phyloP scores from a whole-genome alignment of 2,113 vertebrate species.

The Chelonoidis abingdonii region DNA sequence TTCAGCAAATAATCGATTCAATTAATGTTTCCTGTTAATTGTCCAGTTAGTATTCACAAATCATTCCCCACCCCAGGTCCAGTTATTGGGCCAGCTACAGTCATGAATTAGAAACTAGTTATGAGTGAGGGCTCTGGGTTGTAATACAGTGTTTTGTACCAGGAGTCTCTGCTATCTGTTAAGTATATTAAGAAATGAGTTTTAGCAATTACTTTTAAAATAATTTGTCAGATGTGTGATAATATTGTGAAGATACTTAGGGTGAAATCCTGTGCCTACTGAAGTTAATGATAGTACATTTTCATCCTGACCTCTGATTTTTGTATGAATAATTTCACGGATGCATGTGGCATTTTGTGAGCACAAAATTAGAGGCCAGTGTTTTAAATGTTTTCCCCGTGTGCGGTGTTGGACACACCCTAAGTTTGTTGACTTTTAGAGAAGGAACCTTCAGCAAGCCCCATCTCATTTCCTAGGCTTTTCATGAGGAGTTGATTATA shows the following conservation, averaged over 20 bases:
- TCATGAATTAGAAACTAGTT: neutral
- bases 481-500: neutral
- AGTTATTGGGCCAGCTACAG: neutral
- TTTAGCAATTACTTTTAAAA: neutral
- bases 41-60: neutral
- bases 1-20: fast-evolving
- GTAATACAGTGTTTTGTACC: neutral
- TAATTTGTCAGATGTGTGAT: neutral
- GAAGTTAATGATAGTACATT: neutral
- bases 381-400: no score
- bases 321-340: no score
- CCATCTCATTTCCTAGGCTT: no score
- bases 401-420: neutral
- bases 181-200: neutral
- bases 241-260: neutral
- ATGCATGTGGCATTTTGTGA: no score
- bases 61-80: neutral
- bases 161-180: neutral
- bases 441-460: neutral
- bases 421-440: neutral
- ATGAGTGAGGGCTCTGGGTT: neutral
- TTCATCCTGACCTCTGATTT: neutral
- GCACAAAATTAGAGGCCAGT: no score
- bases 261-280: no score
- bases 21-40: neutral